phyloP scores from a whole-genome alignment of 2,888 invertebrate genomes.

The Drosophila algonquin region DNA sequence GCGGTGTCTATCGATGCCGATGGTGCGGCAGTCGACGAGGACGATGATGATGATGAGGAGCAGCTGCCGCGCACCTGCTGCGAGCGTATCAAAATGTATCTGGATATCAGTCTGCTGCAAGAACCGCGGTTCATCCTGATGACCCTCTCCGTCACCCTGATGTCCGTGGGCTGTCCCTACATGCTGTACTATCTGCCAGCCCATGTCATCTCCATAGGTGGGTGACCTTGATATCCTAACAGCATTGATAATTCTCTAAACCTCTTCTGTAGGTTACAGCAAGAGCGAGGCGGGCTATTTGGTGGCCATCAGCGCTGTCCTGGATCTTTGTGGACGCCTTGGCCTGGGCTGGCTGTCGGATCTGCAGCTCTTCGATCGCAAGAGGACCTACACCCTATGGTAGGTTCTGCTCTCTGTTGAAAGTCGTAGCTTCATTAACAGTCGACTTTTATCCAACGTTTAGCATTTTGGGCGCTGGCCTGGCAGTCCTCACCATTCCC shows the following conservation, averaged over 20 bases:
- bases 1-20: conserved; percentile 51
- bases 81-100: conserved; percentile 85
- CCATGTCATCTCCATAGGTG: conserved; percentile 88
- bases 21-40: conserved; percentile 45
- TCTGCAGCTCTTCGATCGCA: conserved; percentile 88
- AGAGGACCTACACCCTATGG: conserved; percentile 90
- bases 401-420: conserved; percentile 68
- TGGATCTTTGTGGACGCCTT: conserved; percentile 89
- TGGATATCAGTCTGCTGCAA: conserved; percentile 88
- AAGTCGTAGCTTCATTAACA: not conserved
- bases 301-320: conserved; percentile 89
- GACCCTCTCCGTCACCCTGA: conserved; percentile 89
- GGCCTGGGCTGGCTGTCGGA: conserved; percentile 91
- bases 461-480: conserved; percentile 89
- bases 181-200: conserved; percentile 91
- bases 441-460: too few relatives aligned
- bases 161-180: conserved; percentile 91
- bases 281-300: conserved; percentile 87
- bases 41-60: conserved; percentile 77
- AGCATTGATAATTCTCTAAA: not conserved
- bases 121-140: conserved; percentile 89
- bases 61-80: conserved; percentile 82
- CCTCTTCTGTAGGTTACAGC: conserved; percentile 76
- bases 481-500: conserved; percentile 88
- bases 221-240: not conserved